Evolutionary conservation across 2,797 vertebrate species (phyloP).

Genomic region (Aphelocoma californica): DNA sequence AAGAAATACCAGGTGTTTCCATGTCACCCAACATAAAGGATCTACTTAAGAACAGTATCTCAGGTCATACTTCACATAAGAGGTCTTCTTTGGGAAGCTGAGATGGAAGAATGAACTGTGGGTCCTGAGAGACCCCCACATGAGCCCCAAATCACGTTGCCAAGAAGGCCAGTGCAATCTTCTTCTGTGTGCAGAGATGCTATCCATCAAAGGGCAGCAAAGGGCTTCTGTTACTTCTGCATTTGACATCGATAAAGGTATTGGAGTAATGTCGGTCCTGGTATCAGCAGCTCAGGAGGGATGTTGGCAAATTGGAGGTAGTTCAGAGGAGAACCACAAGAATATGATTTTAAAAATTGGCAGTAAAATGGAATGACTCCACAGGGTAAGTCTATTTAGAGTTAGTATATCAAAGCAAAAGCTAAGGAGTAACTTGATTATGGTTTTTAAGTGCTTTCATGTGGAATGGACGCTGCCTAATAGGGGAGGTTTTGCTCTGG

Average conservation of each 20-base stretch:
- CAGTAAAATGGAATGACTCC: not conserved
- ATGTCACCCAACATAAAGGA: not conserved
- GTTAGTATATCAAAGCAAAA: constrained; percentile 12
- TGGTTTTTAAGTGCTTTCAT: constrained; percentile 24
- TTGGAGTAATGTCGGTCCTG: not conserved
- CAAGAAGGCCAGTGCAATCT: not conserved
- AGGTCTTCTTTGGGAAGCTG: not conserved
- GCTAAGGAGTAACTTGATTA: constrained; percentile 23
- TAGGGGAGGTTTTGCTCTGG: not conserved
- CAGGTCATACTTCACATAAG: not conserved
- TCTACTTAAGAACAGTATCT: not conserved
- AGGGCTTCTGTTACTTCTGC: not conserved
- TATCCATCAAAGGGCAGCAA: not conserved
- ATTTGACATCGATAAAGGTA: not conserved
- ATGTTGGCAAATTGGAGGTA: not conserved
- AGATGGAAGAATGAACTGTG: not conserved
- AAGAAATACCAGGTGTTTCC: not conserved
- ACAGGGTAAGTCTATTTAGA: constrained; percentile 4
- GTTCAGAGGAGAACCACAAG: not conserved
- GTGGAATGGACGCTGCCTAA: not conserved
- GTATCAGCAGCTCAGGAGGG: not conserved
- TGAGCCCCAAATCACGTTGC: accelerated
- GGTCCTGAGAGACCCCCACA: not conserved
- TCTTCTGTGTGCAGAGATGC: not conserved
- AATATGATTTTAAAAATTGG: not conserved